Evolutionary conservation across 2,888 invertebrate genomes (phyloP).

Genomic region (Tipula lateralis): DNA sequence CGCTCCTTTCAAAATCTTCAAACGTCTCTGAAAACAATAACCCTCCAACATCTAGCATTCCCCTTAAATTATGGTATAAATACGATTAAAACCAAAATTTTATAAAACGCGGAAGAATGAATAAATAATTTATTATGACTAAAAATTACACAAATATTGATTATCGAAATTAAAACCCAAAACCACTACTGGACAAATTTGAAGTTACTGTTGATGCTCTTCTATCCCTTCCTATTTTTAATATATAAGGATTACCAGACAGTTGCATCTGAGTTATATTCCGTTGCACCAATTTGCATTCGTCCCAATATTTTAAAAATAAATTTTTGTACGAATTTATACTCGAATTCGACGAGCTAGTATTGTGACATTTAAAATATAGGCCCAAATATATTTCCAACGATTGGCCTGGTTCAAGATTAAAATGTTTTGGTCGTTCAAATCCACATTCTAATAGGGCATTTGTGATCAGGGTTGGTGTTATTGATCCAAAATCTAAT

Average conservation of each 20-base stretch:
- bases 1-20: too few relatives aligned
- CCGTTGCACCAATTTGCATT: not conserved
- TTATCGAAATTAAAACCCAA: not conserved
- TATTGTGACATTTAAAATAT: not conserved
- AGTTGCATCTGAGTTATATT: not conserved
- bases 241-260: not conserved
- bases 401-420: not conserved
- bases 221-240: not conserved
- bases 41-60: not conserved
- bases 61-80: not conserved
- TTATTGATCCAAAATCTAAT: not conserved
- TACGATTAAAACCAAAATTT: not conserved
- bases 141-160: not conserved
- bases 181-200: not conserved
- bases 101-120: not conserved
- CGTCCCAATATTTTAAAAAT: not conserved
- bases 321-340: not conserved
- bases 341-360: not conserved
- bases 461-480: not conserved
- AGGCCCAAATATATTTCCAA: not conserved
- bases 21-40: not conserved
- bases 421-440: not conserved
- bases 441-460: conserved; percentile 4
- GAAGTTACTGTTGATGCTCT: not conserved
- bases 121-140: not conserved